Percentiles rank a stretch among this genome's conserved stretches.
These are phyloP conservation scores for Ochotona princeps DNA, from an alignment of 2,113 vertebrate species.

Conservation along the genomic window DNA sequence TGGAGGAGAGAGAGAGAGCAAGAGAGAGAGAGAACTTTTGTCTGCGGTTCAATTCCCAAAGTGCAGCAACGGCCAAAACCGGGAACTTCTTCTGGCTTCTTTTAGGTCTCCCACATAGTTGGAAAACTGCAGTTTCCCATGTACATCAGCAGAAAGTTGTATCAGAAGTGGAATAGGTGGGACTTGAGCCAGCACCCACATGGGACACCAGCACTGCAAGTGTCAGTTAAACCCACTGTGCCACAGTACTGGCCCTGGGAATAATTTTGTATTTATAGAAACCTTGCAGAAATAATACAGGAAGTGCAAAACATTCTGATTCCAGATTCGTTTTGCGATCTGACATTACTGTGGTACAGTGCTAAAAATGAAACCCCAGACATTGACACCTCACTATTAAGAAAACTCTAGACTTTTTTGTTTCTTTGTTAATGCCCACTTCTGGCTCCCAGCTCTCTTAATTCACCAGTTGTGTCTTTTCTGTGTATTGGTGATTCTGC, in stretches of 20 bases:
- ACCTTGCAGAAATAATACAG: neutral
- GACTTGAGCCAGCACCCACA: too few relatives aligned
- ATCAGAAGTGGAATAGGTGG: too few relatives aligned
- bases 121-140: too few relatives aligned
- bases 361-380: neutral
- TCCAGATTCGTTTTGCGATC: neutral
- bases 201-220: too few relatives aligned
- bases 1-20: too few relatives aligned
- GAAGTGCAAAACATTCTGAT: neutral
- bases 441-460: neutral
- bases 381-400: neutral
- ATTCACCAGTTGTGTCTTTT: neutral
- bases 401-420: neutral
- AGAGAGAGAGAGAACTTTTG: too few relatives aligned
- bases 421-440: neutral
- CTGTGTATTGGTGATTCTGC: neutral
- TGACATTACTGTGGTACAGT: neutral
- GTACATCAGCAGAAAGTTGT: too few relatives aligned
- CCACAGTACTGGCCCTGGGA: neutral
- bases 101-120: too few relatives aligned
- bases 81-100: too few relatives aligned
- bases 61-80: too few relatives aligned
- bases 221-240: too few relatives aligned
- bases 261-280: constrained; percentile 10
- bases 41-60: too few relatives aligned